Conservation (phyloP, 92 coral and sea anemone genomes). For the Epizoanthus stellaris region DNA sequence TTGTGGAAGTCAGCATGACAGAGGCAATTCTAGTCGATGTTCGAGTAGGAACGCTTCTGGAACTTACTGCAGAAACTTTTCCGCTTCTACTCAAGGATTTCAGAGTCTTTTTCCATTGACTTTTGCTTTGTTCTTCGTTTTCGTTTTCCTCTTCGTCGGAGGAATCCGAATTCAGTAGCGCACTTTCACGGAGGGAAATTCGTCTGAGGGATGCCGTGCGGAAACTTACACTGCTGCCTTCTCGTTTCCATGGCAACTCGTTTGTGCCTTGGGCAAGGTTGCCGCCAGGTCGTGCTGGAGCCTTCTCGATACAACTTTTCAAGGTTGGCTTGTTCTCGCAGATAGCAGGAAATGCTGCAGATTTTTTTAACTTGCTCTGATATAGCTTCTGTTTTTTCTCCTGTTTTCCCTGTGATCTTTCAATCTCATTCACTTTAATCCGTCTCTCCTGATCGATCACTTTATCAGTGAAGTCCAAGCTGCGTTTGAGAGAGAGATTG, state of each 20-base stretch:
- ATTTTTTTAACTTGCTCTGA: not conserved
- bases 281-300: not conserved
- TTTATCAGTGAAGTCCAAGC: conserved; percentile 50
- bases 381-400: conserved; percentile 37
- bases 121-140: not conserved
- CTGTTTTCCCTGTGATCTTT: conserved; percentile 44
- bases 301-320: not conserved
- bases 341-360: conserved; percentile 1
- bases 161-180: conserved; percentile 11
- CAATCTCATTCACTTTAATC: conserved; percentile 57
- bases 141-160: conserved; percentile 24
- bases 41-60: not conserved
- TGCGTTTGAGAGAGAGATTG: conserved; percentile 69
- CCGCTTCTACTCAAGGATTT: not conserved
- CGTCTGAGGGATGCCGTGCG: not conserved
- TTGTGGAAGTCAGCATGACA: not conserved
- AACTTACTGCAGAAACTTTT: not conserved
- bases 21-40: not conserved
- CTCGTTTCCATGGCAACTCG: conserved; percentile 27
- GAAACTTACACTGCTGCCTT: not conserved
- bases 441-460: conserved; percentile 62
- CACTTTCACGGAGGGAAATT: conserved; percentile 37
- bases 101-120: not conserved
- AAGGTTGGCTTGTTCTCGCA: conserved; percentile 4
- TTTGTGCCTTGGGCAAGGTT: not conserved